Evolutionary conservation across 2,888 invertebrate species (phyloP).

Genomic region (Colostygia pectinataria): DNA sequence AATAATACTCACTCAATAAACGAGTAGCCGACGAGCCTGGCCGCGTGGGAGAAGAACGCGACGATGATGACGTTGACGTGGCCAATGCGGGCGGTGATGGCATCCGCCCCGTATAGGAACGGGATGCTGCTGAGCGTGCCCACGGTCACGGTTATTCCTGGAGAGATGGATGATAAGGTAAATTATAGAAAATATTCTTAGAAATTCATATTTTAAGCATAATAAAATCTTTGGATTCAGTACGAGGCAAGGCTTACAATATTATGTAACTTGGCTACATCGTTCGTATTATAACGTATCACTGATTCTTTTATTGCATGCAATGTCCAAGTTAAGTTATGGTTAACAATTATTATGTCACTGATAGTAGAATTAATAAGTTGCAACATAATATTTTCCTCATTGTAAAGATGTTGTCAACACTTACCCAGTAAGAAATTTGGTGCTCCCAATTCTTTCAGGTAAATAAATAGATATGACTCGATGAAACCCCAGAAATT

Average conservation of each 20-base stretch:
- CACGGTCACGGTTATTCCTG: slow-evolving; percentile 92
- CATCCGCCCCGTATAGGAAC: slow-evolving; percentile 92
- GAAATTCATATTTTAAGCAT: too few relatives aligned
- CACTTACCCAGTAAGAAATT: slow-evolving; percentile 89
- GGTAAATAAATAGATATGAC: slow-evolving; percentile 92
- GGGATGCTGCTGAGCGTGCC: slow-evolving; percentile 93
- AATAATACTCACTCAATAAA: slow-evolving; percentile 88
- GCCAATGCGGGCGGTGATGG: slow-evolving; percentile 90
- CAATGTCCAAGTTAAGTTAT: too few relatives aligned
- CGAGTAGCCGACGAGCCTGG: slow-evolving; percentile 91
- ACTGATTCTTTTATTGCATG: too few relatives aligned
- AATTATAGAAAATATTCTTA: slow-evolving; percentile 5
- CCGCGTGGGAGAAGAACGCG: slow-evolving; percentile 93
- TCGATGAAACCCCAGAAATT: slow-evolving; percentile 96
- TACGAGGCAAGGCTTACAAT: too few relatives aligned
- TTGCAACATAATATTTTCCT: too few relatives aligned
- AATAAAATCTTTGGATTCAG: too few relatives aligned
- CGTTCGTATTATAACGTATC: too few relatives aligned
- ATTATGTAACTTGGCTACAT: too few relatives aligned
- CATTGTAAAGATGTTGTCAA: slow-evolving; percentile 12
- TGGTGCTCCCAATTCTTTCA: slow-evolving; percentile 92
- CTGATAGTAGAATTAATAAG: too few relatives aligned
- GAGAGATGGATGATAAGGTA: slow-evolving; percentile 40
- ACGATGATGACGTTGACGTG: slow-evolving; percentile 92
- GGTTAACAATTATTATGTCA: too few relatives aligned